Evolutionary conservation across 2,797 vertebrate species (phyloP).

Genomic region (Myotis findleyi): DNA sequence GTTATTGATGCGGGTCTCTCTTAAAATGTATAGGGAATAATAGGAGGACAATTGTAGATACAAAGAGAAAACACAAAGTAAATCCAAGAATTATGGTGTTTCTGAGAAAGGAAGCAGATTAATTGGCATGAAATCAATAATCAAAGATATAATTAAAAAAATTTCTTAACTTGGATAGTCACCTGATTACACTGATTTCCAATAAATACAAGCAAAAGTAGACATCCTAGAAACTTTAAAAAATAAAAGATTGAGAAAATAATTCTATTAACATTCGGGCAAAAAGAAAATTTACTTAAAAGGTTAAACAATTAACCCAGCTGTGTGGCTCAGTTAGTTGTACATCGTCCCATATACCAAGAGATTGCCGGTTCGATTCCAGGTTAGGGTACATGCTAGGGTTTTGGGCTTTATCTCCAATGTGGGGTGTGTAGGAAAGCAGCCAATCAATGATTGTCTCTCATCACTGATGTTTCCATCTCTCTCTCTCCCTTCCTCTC

Average conservation of each 20-base stretch:
- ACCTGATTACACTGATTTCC: neutral
- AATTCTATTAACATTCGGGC: neutral
- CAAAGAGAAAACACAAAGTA: neutral
- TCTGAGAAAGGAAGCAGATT: neutral
- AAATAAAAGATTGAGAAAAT: neutral
- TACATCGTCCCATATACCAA: no score
- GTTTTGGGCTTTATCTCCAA: no score
- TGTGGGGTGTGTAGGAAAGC: no score
- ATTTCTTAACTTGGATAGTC: neutral
- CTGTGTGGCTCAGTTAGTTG: no score
- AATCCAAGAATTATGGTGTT: neutral
- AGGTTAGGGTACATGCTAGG: no score
- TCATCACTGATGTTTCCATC: no score
- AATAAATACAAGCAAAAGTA: neutral
- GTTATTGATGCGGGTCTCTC: neutral
- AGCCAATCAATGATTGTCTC: no score
- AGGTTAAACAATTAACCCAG: neutral
- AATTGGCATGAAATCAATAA: neutral
- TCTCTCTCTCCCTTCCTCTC: no score
- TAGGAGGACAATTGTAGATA: neutral
- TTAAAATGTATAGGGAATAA: neutral
- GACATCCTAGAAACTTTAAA: neutral
- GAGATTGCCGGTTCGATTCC: no score
- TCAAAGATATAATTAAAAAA: neutral
- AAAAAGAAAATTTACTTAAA: neutral